Base-by-base conservation (phyloP, 1,140 invertebrate species). In the Spodoptera frugiperda region DNA sequence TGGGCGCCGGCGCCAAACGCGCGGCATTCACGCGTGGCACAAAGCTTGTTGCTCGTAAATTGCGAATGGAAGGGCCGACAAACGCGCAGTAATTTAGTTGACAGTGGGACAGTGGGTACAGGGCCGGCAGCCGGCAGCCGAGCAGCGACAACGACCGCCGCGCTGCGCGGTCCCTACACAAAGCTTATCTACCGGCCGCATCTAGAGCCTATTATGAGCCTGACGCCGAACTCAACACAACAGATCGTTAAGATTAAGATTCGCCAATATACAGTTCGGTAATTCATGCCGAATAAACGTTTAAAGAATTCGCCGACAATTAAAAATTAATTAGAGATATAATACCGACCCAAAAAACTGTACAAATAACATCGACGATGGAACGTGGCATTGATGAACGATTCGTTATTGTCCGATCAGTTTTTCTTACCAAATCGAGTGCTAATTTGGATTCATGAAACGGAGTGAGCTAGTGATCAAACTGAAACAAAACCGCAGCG, bases 121-220 rank as follows among this genome's bases (percentile, higher is more conserved):
- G 48, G 72, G 59, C 33, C 33, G 30, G 17, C 70, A 17, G 54
- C 17, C 63, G 63, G 48, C 44, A 19, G 33, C 33, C 33, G 33
- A 53, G 4, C n/a, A 53, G 21, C 33, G 33, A 39, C 33, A 39
- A 51, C 49, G 49, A 11, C 79, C 53, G 61, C 61, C 75, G 77
- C 80, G 54, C 76, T 76, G 79, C 78, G 81, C 75, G 65, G 48
- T 78, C 85, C 76, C 82, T 77, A 78, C 80, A 89, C 86, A 89
- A 88, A 88, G 88, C 86, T 89, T 92, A 93, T 93, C 91, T 84
- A 63, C 74, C 81, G 80, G 81, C 81, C 86, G 82, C 89, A 93
- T 93, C 91, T 91, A 89, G 70, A 90, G 84, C 84, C 89, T 89
- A 91, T 93, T 93, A 93, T 90, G 89, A 87, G 84, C 87, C 90